phyloP scores from a whole-genome alignment of 2,113 vertebrate genomes.

The Ammospiza nelsoni region DNA sequence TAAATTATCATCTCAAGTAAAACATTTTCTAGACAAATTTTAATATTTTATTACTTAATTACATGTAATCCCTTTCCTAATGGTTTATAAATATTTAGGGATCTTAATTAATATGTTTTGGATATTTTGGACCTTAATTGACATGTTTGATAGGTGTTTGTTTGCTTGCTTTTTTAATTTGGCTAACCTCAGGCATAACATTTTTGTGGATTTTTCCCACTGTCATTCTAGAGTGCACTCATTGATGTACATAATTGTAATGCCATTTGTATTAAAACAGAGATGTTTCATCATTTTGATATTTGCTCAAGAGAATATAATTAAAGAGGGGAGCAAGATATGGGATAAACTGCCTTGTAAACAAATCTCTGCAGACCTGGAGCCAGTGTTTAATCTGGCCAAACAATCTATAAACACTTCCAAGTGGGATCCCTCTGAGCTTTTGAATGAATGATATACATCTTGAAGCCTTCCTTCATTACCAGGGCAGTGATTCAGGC shows the following conservation, averaged over 20 bases:
- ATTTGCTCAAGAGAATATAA: not conserved
- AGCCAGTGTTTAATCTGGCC: not conserved
- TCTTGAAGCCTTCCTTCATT: not conserved
- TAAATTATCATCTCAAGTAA: not conserved
- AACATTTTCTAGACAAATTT: not conserved
- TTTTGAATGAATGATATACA: not conserved
- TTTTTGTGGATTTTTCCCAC: not conserved
- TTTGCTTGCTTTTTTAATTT: not conserved
- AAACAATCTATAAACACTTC: not conserved
- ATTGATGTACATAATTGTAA: not conserved
- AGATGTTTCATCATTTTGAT: not conserved
- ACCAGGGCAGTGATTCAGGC: not conserved
- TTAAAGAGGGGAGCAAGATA: not conserved
- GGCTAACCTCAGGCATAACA: not conserved
- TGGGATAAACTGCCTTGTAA: not conserved
- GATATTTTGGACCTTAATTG: not conserved
- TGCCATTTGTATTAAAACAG: not conserved
- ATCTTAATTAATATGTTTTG: not conserved
- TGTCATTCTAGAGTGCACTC: not conserved
- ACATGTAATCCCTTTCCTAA: not conserved
- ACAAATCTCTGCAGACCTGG: not conserved
- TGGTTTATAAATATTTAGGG: not conserved
- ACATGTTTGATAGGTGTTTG: not conserved
- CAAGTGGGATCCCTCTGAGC: not conserved
- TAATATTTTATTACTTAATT: not conserved